Evolutionary conservation across 1,140 invertebrate genomes (phyloP).

Genomic region (Cydia pomonella): DNA sequence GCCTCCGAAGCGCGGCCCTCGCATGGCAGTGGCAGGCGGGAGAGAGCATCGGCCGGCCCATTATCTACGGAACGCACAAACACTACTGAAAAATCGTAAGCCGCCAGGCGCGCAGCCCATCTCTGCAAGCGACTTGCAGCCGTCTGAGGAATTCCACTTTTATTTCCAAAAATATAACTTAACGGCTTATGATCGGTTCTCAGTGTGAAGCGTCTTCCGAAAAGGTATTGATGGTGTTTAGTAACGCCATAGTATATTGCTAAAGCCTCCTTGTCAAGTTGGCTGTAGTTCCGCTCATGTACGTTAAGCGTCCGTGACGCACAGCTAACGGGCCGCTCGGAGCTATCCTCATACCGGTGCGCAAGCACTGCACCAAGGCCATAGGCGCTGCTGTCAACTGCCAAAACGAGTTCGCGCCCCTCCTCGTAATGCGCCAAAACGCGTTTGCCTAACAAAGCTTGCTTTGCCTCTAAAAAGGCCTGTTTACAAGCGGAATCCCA

Average conservation of each 20-base stretch:
- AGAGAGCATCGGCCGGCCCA: slow-evolving; percentile 3
- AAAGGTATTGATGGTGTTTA: background rate
- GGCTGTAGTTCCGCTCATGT: background rate
- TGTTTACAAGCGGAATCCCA: background rate
- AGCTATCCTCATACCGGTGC: background rate
- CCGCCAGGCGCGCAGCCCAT: background rate
- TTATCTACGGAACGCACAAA: slow-evolving; percentile 14
- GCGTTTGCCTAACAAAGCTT: background rate
- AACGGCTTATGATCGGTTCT: background rate
- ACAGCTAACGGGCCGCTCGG: slow-evolving; percentile 1
- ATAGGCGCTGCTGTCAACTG: background rate
- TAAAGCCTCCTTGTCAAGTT: background rate
- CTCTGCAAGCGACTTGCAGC: background rate
- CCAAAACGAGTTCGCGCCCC: background rate
- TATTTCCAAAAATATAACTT: background rate
- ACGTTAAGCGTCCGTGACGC: background rate
- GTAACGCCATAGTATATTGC: background rate
- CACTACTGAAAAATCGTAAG: slow-evolving; percentile 3
- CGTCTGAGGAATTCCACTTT: background rate
- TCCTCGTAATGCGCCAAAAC: background rate
- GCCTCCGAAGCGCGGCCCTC: background rate
- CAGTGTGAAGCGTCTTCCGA: background rate
- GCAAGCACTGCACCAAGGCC: background rate
- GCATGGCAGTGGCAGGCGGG: background rate
- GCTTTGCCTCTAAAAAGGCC: background rate